Evolutionary conservation across 2,113 vertebrate species (phyloP).

Genomic region (Bubo bubo): DNA sequence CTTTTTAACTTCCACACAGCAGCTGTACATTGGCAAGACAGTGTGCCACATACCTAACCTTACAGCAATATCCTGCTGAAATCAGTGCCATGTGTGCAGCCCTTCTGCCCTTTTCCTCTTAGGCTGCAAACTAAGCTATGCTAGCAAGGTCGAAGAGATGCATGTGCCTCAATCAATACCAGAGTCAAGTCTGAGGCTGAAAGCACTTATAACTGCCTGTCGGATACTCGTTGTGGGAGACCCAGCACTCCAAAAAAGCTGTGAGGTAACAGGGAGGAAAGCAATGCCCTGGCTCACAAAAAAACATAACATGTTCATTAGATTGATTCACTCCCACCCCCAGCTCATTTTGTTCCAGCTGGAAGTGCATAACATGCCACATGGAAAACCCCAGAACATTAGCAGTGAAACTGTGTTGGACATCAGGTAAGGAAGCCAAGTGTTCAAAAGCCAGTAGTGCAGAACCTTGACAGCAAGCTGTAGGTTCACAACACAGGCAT

Average conservation of each 20-base stretch:
- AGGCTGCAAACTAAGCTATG: background rate
- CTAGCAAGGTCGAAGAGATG: background rate
- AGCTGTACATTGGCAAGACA: slow-evolving; percentile 1
- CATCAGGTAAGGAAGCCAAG: background rate
- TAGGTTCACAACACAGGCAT: background rate
- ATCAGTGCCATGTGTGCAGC: background rate
- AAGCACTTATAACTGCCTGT: background rate
- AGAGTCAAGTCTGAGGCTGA: background rate
- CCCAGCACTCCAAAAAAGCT: background rate
- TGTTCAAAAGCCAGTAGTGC: background rate
- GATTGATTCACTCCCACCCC: background rate
- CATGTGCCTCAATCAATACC: background rate
- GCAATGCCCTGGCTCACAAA: background rate
- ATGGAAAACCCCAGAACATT: background rate
- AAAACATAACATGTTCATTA: background rate
- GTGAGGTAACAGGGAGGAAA: background rate
- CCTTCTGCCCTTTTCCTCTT: background rate
- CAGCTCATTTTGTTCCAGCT: background rate
- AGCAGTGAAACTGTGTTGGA: background rate
- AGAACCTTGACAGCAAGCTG: background rate
- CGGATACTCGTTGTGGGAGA: background rate
- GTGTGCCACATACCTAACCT: background rate
- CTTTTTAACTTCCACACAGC: background rate
- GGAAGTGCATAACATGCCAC: background rate
- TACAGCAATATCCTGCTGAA: slow-evolving; percentile 42